Percentiles rank a stretch among this genome's conserved stretches.
Evolutionary conservation across 1,140 invertebrate genomes (phyloP).

Genomic region (Drosophila chauvacae): DNA sequence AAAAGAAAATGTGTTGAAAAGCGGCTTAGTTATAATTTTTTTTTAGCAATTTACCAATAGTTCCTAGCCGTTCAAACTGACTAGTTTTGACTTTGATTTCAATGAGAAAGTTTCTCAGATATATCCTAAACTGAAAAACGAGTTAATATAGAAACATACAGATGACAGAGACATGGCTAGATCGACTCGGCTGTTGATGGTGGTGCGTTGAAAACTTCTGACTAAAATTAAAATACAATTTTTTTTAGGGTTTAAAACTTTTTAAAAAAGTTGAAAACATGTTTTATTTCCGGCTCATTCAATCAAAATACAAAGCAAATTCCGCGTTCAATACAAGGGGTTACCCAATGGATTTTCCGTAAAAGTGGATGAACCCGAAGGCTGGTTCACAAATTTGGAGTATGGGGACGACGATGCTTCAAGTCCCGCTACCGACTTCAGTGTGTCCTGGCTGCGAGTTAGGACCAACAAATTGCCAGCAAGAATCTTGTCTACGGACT

Average conservation of each 20-base stretch:
- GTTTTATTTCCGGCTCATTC: constrained; percentile 18
- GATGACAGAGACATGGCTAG: too few relatives aligned
- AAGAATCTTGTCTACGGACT: constrained; percentile 52
- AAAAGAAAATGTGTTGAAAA: too few relatives aligned
- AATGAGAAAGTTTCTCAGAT: too few relatives aligned
- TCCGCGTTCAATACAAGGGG: constrained; percentile 18
- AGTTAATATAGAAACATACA: too few relatives aligned
- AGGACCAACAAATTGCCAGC: constrained; percentile 65
- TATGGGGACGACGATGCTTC: constrained; percentile 46
- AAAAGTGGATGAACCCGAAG: constrained; percentile 54
- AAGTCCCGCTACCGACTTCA: constrained; percentile 23
- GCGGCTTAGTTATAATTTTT: too few relatives aligned
- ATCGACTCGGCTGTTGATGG: too few relatives aligned
- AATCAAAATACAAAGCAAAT: constrained; percentile 6
- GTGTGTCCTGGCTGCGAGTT: constrained; percentile 38
- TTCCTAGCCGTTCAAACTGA: too few relatives aligned
- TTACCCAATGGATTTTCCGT: constrained; percentile 68
- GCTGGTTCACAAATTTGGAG: constrained; percentile 69
- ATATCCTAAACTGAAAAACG: too few relatives aligned
- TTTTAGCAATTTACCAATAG: too few relatives aligned
- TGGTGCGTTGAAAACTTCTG: not conserved
- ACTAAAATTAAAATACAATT: not conserved
- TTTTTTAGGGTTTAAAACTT: constrained; percentile 30
- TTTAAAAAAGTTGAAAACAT: constrained; percentile 48
- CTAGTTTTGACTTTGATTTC: too few relatives aligned